These are phyloP conservation scores for Siphamia tubifer DNA, from an alignment of 2,113 vertebrate genomes.

Conservation along the genomic window DNA sequence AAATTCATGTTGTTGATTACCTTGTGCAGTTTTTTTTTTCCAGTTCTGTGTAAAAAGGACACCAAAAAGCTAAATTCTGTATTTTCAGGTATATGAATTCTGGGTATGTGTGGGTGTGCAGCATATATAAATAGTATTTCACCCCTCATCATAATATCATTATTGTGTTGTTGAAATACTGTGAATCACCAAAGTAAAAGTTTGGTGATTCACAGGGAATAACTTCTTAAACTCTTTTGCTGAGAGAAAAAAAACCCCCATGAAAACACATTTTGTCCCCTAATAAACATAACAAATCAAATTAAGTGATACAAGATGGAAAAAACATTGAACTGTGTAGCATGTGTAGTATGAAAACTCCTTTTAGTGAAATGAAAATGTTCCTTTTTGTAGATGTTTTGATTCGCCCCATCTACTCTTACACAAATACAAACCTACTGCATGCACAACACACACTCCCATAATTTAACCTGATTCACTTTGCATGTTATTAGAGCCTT, in stretches of 20 bases:
- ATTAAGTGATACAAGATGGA: slow-evolving; percentile 13
- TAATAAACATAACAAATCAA: slow-evolving; percentile 32
- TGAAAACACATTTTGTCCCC: slow-evolving; percentile 39
- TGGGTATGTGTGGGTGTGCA: neutral
- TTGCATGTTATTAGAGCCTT: neutral
- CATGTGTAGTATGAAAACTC: neutral
- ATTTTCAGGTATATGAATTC: neutral
- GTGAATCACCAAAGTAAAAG: neutral
- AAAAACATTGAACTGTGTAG: neutral
- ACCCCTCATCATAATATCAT: neutral
- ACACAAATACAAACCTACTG: neutral
- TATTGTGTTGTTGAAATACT: neutral
- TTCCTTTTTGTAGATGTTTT: neutral
- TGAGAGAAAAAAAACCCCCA: slow-evolving; percentile 1
- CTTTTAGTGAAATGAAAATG: neutral
- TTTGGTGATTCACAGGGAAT: slow-evolving; percentile 2
- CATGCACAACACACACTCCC: neutral
- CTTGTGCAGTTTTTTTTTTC: slow-evolving; percentile 10
- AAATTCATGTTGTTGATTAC: slow-evolving; percentile 58
- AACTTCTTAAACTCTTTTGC: slow-evolving; percentile 1
- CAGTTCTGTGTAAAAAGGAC: slow-evolving; percentile 22
- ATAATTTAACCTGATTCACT: neutral
- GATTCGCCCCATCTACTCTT: neutral
- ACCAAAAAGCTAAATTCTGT: neutral
- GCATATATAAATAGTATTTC: neutral